Conservation (phyloP, 1,140 invertebrate species). For the Drosophila neocordata region DNA sequence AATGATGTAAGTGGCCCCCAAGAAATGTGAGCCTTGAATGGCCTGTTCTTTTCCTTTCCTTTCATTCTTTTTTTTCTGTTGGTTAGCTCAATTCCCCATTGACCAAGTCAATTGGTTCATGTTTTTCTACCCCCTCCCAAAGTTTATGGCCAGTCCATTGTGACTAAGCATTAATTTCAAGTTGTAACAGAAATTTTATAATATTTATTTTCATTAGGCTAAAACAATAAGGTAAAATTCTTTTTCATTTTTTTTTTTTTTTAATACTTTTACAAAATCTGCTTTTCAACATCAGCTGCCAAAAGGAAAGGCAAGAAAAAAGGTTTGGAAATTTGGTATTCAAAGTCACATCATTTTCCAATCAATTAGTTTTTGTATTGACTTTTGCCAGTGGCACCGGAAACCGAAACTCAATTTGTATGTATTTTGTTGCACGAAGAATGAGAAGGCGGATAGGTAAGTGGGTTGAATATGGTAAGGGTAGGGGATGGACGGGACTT, state of each 20-base stretch:
- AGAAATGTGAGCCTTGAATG: constrained; percentile 38
- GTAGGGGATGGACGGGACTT: background rate
- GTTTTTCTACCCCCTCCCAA: background rate
- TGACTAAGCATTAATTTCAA: constrained; percentile 33
- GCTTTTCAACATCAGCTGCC: background rate
- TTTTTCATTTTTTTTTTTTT: too few relatives aligned
- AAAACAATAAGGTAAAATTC: background rate
- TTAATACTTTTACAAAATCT: too few relatives aligned
- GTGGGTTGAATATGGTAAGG: background rate
- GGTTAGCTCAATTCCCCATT: constrained; percentile 20
- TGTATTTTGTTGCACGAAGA: background rate
- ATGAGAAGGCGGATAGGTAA: background rate
- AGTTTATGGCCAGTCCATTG: constrained; percentile 34
- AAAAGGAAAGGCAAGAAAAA: too few relatives aligned
- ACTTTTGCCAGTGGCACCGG: constrained; percentile 37
- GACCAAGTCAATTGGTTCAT: constrained; percentile 22
- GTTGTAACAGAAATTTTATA: constrained; percentile 22
- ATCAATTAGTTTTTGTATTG: constrained; percentile 62
- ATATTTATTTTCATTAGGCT: constrained; percentile 13
- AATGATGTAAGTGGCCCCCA: constrained; percentile 4
- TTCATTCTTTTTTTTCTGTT: background rate
- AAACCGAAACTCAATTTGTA: constrained; percentile 45
- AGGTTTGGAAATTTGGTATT: constrained; percentile 1
- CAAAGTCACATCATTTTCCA: constrained; percentile 54
- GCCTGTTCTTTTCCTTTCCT: background rate